Evolutionary conservation across 2,113 vertebrate genomes (phyloP).

Genomic region (Cryptomyrus ogoouensis): DNA sequence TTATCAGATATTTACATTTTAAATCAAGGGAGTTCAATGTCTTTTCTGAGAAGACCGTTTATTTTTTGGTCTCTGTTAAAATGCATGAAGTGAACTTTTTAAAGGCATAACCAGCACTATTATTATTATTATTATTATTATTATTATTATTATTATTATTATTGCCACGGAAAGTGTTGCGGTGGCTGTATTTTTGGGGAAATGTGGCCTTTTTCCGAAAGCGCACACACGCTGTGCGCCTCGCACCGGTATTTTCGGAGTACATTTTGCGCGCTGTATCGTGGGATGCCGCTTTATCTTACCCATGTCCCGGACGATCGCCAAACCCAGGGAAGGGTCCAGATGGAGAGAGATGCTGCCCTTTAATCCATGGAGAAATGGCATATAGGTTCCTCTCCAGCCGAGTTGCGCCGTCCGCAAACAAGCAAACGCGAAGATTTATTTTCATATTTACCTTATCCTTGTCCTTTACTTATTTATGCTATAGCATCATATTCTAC

Average conservation of each 20-base stretch:
- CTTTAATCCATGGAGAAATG: constrained; percentile 70
- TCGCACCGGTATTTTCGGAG: not conserved
- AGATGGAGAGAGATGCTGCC: constrained; percentile 50
- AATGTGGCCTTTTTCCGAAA: not conserved
- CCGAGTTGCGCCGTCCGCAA: constrained; percentile 65
- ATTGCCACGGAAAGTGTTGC: not conserved
- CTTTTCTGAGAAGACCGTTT: not conserved
- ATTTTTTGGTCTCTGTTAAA: not conserved
- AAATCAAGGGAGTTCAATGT: not conserved
- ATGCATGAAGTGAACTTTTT: not conserved
- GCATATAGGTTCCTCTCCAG: constrained; percentile 73
- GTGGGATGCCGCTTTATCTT: constrained; percentile 8
- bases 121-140: not conserved
- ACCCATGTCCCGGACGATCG: constrained; percentile 15
- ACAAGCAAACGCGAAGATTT: constrained; percentile 66
- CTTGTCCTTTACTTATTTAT: constrained; percentile 68
- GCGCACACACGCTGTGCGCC: not conserved
- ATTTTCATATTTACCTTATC: constrained; percentile 68
- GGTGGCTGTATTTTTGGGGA: not conserved
- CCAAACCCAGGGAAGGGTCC: constrained; percentile 23
- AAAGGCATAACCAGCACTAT: not conserved
- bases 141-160: not conserved
- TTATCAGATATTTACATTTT: not conserved
- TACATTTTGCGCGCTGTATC: not conserved
- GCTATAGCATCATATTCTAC: constrained; percentile 72